These are phyloP conservation scores for Anthophora plumipes DNA, from an alignment of 2,888 invertebrate genomes.

Conservation along the genomic window DNA sequence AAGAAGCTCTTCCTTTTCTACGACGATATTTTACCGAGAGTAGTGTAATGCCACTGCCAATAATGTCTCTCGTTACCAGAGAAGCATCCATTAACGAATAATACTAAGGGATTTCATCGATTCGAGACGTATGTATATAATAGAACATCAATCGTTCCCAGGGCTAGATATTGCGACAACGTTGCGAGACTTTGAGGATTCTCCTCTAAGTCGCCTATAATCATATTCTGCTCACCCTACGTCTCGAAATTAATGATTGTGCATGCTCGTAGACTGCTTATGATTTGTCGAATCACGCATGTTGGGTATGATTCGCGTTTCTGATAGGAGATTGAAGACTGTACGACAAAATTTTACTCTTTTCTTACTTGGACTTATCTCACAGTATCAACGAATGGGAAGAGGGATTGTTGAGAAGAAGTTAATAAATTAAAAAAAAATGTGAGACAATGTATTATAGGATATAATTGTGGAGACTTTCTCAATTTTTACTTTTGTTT, in stretches of 20 bases:
- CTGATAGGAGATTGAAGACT: not conserved
- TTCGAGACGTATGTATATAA: constrained; percentile 25
- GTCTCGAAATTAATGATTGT: constrained; percentile 7
- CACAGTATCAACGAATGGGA: no score
- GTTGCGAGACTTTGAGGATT: constrained; percentile 1
- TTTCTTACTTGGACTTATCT: not conserved
- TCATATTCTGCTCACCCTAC: not conserved
- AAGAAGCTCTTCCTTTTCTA: constrained; percentile 6
- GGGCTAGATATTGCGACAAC: constrained; percentile 18
- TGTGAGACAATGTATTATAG: no score
- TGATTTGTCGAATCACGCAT: constrained; percentile 12
- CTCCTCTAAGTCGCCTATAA: constrained; percentile 13
- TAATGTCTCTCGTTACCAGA: constrained; percentile 28
- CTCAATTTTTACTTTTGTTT: no score
- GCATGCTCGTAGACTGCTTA: not conserved
- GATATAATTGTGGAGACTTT: no score
- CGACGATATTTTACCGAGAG: constrained; percentile 2
- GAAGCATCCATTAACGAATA: constrained; percentile 45
- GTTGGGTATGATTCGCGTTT: not conserved
- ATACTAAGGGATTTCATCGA: constrained; percentile 48
- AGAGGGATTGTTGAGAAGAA: no score
- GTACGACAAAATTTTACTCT: not conserved
- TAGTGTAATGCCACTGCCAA: constrained; percentile 41
- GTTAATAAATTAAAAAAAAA: no score
- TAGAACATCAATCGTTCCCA: constrained; percentile 35